Evolutionary conservation across 2,888 invertebrate species (phyloP), one percentile per base, ranked within the genome.

Genomic region (Thereva unica): DNA sequence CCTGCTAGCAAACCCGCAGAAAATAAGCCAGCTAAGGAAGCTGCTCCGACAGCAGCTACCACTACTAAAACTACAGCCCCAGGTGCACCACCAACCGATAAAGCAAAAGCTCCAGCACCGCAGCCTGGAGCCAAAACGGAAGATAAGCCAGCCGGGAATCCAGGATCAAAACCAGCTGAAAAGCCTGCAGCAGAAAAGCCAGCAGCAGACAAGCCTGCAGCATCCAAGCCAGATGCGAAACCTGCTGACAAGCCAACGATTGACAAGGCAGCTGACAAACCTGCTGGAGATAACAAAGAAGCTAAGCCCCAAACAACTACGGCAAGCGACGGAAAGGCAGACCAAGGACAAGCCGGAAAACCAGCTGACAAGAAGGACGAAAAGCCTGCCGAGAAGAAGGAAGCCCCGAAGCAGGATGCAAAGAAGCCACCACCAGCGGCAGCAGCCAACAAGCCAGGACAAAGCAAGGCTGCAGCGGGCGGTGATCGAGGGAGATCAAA

Each of bases 401-500:
- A 65, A 45, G 38, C 68, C 4, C 69, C 72, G 68, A 71, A 73
- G 53, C 67, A 74, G 83, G 79, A 71, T 1, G 74, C 73, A 7
- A 72, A 74, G 59, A 73, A 74, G 42, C 74, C 79, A 7, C 71
- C 78, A n/a, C 71, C 75, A 4, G 77, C 76, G 9, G 74, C 84
- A 9, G 76, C 74, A 5, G 3, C 49, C 6, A 77, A 77, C 7
- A 78, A 78, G 66, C 78, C 78, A 61, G 82, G 73, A 70, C 83
- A 77, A 68, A 78, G 81, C 47, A 76, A 80, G 49, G 79, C 81
- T 9, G 78, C 83, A 5, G 57, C 82, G 0, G 80, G 82, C 52
- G 83, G 83, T 41, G 85, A 84, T 66, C 85, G 84, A 67, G 90
- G 90, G 8, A 89, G 86, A 75, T 90, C 90, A 3, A 89, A 86